Conservation (phyloP, 2,797 vertebrate species). For the Cyclopterus lumpus region DNA sequence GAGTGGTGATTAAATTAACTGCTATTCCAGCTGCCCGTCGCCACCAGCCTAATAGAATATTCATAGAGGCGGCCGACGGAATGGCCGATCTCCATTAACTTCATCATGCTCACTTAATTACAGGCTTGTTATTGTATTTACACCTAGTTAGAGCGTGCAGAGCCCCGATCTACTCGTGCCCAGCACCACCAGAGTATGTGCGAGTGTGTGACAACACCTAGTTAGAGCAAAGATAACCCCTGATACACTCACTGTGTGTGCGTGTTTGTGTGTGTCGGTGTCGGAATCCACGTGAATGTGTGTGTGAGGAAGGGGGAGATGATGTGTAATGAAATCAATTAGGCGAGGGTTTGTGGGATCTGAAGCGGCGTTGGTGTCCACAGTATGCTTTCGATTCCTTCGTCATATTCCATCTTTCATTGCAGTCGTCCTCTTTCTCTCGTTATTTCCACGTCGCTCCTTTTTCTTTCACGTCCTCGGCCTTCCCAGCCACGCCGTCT, state of each 20-base stretch:
- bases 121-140: conserved; percentile 99
- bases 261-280: background rate
- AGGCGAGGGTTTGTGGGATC: conserved; percentile 1
- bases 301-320: conserved; percentile 11
- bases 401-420: conserved; percentile 10
- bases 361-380: background rate
- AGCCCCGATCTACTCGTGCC: conserved; percentile 96
- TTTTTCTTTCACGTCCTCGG: conserved; percentile 8
- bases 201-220: conserved; percentile 81
- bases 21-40: conserved; percentile 99
- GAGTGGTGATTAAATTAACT: conserved; percentile 99
- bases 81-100: conserved; percentile 99
- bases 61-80: conserved; percentile 99
- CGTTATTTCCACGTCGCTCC: conserved; percentile 14
- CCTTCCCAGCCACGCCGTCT: conserved; percentile 40
- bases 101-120: conserved; percentile 99
- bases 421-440: conserved; percentile 18
- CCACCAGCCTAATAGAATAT: conserved; percentile 99
- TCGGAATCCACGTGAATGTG: conserved; percentile 9
- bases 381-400: conserved; percentile 18
- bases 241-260: conserved; percentile 70
- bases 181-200: conserved; percentile 68
- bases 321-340: conserved; percentile 19
- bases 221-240: conserved; percentile 78
- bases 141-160: conserved; percentile 99